A percentile compares a stretch with the other conserved stretches of the same genome.
Conservation (phyloP, 2,797 vertebrate genomes). For the Karalla daura region DNA sequence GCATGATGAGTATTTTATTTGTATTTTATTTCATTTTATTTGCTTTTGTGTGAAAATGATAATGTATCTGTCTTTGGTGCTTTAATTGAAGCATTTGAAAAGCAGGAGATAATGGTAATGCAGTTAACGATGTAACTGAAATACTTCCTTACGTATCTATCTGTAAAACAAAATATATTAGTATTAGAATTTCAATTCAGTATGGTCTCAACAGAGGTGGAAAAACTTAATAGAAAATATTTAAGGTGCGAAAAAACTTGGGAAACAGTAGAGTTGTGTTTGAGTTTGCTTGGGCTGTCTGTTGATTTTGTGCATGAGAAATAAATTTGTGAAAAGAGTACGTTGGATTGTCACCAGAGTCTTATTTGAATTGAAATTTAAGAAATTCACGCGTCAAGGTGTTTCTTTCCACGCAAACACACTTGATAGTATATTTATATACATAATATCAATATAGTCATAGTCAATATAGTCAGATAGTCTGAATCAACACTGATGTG, state of each 20-base stretch:
- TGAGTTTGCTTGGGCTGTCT: background rate
- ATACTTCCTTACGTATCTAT: background rate
- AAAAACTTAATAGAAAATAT: constrained; percentile 11
- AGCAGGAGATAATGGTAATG: background rate
- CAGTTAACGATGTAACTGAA: background rate
- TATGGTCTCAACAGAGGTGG: constrained; percentile 19
- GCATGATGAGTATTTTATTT: constrained; percentile 22
- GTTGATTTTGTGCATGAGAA: constrained; percentile 12
- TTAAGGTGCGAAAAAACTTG: background rate
- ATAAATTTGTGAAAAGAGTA: constrained; percentile 16
- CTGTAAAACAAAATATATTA: constrained; percentile 23
- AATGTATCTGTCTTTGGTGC: background rate
- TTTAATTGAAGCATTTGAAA: background rate
- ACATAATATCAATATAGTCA: too few relatives aligned
- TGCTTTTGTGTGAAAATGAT: constrained; percentile 16
- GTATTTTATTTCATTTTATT: constrained; percentile 2
- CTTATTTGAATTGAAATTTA: too few relatives aligned
- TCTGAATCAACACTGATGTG: too few relatives aligned
- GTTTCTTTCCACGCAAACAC: too few relatives aligned
- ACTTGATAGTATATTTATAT: too few relatives aligned
- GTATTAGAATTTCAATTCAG: background rate
- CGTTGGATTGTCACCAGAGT: too few relatives aligned
- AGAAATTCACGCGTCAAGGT: too few relatives aligned
- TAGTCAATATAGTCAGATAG: too few relatives aligned
- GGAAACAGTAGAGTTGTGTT: background rate